phyloP scores from a whole-genome alignment of 2,113 vertebrate genomes.

The Phalacrocorax pelagicus region DNA sequence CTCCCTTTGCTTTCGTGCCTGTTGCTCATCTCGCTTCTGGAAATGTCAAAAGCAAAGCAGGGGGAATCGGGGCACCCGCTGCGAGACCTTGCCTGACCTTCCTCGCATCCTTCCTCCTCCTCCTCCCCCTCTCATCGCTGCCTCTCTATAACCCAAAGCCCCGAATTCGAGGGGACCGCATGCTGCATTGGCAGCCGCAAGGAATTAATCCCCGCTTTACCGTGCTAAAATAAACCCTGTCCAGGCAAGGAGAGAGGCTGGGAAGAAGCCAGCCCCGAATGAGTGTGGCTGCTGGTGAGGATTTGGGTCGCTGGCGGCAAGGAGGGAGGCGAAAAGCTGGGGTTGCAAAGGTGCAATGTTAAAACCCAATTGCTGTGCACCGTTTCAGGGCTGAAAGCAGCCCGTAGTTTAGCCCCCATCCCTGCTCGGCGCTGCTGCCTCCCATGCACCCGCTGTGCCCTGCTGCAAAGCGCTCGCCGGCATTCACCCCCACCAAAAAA shows the following conservation, averaged over 20 bases:
- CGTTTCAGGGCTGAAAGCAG: neutral
- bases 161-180: neutral
- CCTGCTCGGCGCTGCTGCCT: fast-evolving
- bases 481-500: no score
- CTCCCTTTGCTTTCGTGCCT: neutral
- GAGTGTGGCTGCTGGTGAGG: neutral
- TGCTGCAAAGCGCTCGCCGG: neutral
- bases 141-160: neutral
- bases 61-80: fast-evolving
- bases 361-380: neutral
- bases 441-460: fast-evolving
- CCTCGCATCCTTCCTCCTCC: neutral
- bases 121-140: neutral
- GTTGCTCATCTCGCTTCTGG: neutral
- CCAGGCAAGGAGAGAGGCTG: neutral
- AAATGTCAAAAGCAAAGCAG: neutral
- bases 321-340: neutral
- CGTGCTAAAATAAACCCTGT: neutral
- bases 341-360: neutral
- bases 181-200: neutral
- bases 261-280: neutral
- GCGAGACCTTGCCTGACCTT: neutral
- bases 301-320: neutral
- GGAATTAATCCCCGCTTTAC: neutral
- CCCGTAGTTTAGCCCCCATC: neutral